These are phyloP conservation scores for Chascanopsetta lugubris DNA, from an alignment of 2,113 vertebrate species.

Conservation along the genomic window DNA sequence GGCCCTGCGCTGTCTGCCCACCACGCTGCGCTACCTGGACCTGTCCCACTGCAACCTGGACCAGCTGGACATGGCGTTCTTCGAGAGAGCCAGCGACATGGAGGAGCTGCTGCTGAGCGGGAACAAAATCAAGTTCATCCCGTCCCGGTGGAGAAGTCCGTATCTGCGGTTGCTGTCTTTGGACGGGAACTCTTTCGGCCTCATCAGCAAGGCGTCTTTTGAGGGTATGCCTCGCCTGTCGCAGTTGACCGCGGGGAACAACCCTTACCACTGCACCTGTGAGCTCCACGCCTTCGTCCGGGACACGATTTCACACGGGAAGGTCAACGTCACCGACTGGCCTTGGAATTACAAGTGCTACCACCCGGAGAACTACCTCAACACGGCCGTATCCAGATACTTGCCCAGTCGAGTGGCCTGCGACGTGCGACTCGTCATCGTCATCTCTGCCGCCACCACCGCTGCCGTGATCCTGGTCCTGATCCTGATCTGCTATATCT, in stretches of 20 bases:
- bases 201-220: conserved; percentile 81
- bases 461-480: conserved; percentile 59
- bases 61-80: conserved; percentile 80
- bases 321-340: conserved; percentile 82
- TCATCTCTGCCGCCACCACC: conserved; percentile 79
- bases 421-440: conserved; percentile 80
- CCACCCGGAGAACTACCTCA: conserved; percentile 79
- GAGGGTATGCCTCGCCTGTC: conserved; percentile 75
- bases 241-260: conserved; percentile 82
- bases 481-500: conserved; percentile 81
- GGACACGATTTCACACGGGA: conserved; percentile 64
- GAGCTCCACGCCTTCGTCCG: conserved; percentile 84
- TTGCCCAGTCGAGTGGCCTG: conserved; percentile 77
- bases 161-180: conserved; percentile 73
- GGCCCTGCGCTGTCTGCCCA: conserved; percentile 82
- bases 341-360: conserved; percentile 84
- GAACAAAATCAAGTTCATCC: conserved; percentile 90
- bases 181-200: conserved; percentile 86
- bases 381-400: conserved; percentile 77
- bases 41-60: conserved; percentile 85
- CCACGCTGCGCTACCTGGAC: conserved; percentile 80
- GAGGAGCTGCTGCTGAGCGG: conserved; percentile 79
- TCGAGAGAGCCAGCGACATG: conserved; percentile 72
- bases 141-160: conserved; percentile 77
- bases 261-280: conserved; percentile 88